Conservation (phyloP, 2,113 vertebrate genomes). For the Helogale parvula region DNA sequence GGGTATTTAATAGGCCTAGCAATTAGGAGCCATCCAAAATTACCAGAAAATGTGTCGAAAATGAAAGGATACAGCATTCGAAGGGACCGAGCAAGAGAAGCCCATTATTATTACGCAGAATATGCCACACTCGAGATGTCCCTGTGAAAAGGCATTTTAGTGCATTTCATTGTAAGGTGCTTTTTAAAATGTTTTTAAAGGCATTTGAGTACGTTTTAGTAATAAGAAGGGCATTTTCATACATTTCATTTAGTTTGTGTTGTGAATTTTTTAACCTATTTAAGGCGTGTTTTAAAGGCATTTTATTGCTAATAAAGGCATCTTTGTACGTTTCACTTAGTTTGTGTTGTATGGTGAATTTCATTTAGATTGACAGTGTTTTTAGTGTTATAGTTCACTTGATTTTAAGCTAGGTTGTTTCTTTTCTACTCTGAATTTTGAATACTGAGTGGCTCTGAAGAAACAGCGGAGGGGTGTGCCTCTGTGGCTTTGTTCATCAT, state of each 20-base stretch:
- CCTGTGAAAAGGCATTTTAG: conserved; percentile 27
- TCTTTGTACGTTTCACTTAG: conserved; percentile 21
- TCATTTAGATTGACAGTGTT: neutral
- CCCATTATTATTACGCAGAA: conserved; percentile 39
- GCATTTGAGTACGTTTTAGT: neutral
- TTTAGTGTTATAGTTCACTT: neutral
- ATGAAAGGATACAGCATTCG: conserved; percentile 37
- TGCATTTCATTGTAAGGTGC: neutral
- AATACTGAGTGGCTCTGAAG: neutral
- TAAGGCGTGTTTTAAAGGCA: neutral
- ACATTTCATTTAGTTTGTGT: conserved; percentile 34
- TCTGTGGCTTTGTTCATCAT: neutral
- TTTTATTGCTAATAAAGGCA: neutral
- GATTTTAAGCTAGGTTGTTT: neutral
- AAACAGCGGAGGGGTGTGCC: rapidly evolving
- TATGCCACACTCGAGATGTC: conserved; percentile 29
- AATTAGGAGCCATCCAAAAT: conserved; percentile 74
- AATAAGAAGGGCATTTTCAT: neutral
- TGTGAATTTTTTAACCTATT: neutral
- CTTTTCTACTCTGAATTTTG: neutral
- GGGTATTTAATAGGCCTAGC: conserved; percentile 67
- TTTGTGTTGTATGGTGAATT: neutral
- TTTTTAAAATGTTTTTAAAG: neutral
- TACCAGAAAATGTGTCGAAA: conserved; percentile 54
- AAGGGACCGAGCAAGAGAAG: neutral